Conservation (phyloP, 2,113 vertebrate species). For the Neodon shergylaensis region DNA sequence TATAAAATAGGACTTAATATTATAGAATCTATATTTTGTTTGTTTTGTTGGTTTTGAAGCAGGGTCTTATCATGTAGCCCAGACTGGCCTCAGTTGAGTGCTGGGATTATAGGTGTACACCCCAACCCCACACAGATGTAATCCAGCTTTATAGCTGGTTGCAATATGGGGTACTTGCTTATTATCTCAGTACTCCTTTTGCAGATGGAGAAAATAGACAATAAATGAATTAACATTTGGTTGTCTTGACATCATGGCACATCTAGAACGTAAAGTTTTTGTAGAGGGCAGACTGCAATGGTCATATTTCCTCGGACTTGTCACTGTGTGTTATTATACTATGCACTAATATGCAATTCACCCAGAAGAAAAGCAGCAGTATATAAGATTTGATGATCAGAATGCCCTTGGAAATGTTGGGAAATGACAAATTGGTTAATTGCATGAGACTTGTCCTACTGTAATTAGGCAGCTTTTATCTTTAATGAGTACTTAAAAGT, state of each 20-base stretch:
- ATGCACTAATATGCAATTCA: not conserved
- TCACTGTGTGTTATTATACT: not conserved
- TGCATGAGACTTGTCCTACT: not conserved
- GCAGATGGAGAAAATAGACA: not conserved
- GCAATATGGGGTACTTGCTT: not conserved
- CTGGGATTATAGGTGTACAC: not conserved
- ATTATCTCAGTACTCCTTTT: constrained; percentile 7
- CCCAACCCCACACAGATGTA: no score
- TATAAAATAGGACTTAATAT: constrained; percentile 26
- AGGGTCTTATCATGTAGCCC: not conserved
- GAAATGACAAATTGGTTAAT: not conserved
- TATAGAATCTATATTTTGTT: not conserved
- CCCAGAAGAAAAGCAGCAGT: not conserved
- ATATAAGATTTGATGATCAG: not conserved
- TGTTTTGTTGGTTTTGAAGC: not conserved
- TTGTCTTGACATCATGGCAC: not conserved
- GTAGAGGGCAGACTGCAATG: not conserved
- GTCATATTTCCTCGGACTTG: not conserved
- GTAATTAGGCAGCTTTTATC: constrained; percentile 45
- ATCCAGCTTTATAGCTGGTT: not conserved
- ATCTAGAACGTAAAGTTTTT: not conserved
- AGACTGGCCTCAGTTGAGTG: not conserved
- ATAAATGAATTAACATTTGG: not conserved
- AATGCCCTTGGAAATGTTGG: not conserved
- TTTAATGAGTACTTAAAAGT: constrained; percentile 2